phyloP scores from a whole-genome alignment of 2,888 invertebrate species.

The Oegoconia quadripuncta region DNA sequence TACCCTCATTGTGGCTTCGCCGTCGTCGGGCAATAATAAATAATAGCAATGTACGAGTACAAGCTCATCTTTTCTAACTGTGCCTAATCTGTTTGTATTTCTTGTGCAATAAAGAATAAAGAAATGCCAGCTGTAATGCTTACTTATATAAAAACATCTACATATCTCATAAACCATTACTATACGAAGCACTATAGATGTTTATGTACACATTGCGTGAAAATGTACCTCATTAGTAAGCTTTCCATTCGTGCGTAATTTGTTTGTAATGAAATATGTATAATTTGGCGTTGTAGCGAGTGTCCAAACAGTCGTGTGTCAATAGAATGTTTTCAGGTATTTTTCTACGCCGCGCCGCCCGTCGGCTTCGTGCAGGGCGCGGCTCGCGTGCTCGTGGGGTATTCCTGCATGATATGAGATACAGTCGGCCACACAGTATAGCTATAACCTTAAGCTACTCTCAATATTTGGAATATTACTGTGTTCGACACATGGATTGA shows the following conservation, averaged over 20 bases:
- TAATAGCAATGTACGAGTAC: too few species aligned
- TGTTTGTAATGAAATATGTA: slow-evolving; percentile 10
- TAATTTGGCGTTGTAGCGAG: too few species aligned
- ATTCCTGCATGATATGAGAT: slow-evolving; percentile 37
- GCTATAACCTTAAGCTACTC: too few species aligned
- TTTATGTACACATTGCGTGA: slow-evolving; percentile 3
- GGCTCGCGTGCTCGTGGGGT: slow-evolving; percentile 51
- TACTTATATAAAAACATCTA: too few species aligned
- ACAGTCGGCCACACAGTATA: background rate
- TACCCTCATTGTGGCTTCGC: too few species aligned
- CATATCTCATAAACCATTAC: background rate
- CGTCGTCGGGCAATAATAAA: too few species aligned
- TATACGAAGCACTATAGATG: background rate
- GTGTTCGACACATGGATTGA: too few species aligned
- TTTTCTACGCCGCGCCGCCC: slow-evolving; percentile 31
- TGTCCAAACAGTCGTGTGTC: slow-evolving; percentile 35
- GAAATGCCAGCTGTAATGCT: too few species aligned
- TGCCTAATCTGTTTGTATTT: too few species aligned
- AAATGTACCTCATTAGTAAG: slow-evolving; percentile 4
- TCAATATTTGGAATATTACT: too few species aligned
- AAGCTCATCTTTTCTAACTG: too few species aligned
- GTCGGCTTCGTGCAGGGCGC: slow-evolving; percentile 29
- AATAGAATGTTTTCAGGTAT: slow-evolving; percentile 43
- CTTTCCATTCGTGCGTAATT: slow-evolving; percentile 3
- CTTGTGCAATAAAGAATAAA: too few species aligned